Conservation (phyloP, 64 coral and sea anemone genomes). For the Porites lutea region DNA sequence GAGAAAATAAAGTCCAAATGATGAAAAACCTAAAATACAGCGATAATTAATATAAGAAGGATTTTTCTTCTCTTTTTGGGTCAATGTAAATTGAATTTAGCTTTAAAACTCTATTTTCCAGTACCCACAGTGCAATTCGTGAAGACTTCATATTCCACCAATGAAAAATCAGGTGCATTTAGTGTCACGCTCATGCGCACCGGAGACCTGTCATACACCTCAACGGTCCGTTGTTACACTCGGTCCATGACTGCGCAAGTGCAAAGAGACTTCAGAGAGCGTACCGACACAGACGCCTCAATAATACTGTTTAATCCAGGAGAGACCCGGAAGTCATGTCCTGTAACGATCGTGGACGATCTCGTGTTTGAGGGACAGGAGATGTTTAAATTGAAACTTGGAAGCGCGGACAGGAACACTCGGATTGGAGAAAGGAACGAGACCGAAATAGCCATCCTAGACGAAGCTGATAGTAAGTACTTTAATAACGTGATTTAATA, state of each 20-base stretch:
- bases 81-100: too few relatives aligned
- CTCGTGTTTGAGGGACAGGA: conserved; percentile 69
- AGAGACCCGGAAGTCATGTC: conserved; percentile 75
- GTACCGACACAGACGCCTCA: conserved; percentile 68
- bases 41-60: too few relatives aligned
- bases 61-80: too few relatives aligned
- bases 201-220: conserved; percentile 73
- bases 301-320: conserved; percentile 80
- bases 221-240: conserved; percentile 89
- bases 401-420: conserved; percentile 28
- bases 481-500: background rate
- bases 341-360: conserved; percentile 78
- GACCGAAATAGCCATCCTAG: conserved; percentile 65
- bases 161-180: conserved; percentile 63
- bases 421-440: conserved; percentile 75
- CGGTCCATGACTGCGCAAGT: conserved; percentile 77
- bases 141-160: conserved; percentile 27
- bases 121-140: conserved; percentile 91
- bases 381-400: conserved; percentile 71
- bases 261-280: conserved; percentile 78
- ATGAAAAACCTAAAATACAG: background rate
- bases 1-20: too few relatives aligned
- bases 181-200: conserved; percentile 63
- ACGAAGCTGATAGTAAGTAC: conserved; percentile 83
- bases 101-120: conserved; percentile 24